Percentiles rank a stretch among this genome's conserved stretches.
Conservation (phyloP, 2,113 vertebrate genomes). For the Helogale parvula region DNA sequence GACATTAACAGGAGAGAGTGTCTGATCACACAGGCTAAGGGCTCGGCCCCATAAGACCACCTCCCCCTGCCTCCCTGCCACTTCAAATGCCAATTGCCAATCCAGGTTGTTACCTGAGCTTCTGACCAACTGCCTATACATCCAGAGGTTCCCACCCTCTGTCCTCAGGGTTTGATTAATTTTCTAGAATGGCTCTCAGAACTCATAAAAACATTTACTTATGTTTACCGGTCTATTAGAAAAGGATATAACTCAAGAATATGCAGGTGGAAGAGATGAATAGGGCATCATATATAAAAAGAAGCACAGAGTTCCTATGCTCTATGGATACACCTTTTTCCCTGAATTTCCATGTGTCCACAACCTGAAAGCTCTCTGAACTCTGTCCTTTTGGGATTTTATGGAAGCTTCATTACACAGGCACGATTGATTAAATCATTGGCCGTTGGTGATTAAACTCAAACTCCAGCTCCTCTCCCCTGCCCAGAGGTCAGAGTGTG, state of each 20-base stretch:
- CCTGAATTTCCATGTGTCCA: background rate
- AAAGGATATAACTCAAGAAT: background rate
- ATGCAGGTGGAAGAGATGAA: background rate
- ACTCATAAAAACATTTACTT: background rate
- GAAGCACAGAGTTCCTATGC: accelerated
- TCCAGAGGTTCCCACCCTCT: background rate
- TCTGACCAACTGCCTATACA: background rate
- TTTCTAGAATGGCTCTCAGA: background rate
- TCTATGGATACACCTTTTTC: background rate
- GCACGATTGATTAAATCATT: background rate
- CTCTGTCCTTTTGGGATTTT: background rate
- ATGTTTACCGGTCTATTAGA: background rate
- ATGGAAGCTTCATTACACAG: background rate
- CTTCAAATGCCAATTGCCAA: background rate
- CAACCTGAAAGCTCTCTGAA: background rate
- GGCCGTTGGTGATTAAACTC: background rate
- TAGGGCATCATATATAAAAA: no score
- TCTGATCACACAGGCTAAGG: background rate
- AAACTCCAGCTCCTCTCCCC: background rate
- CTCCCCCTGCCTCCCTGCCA: accelerated
- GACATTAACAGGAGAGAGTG: background rate
- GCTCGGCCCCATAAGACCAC: background rate
- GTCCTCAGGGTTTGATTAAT: background rate
- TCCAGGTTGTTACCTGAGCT: background rate
- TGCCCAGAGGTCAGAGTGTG: background rate